Evolutionary conservation across 2,888 invertebrate species (phyloP).

Genomic region (Hypselothyrea guttata): DNA sequence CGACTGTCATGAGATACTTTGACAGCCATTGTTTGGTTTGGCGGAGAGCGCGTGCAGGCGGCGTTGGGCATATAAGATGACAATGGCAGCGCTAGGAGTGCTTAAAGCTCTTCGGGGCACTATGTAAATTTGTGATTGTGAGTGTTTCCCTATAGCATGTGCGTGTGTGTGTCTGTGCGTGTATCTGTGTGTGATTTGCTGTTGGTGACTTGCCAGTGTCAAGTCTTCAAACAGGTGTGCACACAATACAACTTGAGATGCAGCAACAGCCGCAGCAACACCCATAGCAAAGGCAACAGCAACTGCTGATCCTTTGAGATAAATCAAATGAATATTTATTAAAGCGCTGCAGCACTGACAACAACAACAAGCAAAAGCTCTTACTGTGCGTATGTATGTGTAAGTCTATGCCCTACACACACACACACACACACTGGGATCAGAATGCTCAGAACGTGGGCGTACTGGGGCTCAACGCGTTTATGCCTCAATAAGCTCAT

Average conservation of each 20-base stretch:
- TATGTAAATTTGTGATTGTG: slow-evolving; percentile 64
- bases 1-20: slow-evolving; percentile 72
- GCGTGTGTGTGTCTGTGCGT: slow-evolving; percentile 5
- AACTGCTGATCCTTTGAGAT: slow-evolving; percentile 18
- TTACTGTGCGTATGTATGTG: slow-evolving; percentile 1
- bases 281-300: too few species aligned
- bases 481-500: slow-evolving; percentile 80
- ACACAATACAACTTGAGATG: slow-evolving; percentile 50
- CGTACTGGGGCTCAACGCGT: slow-evolving; percentile 67
- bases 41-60: not conserved
- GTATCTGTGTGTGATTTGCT: slow-evolving; percentile 40
- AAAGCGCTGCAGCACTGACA: slow-evolving; percentile 46
- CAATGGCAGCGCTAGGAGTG: slow-evolving; percentile 39
- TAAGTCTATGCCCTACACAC: not conserved
- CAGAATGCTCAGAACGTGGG: slow-evolving; percentile 54
- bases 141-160: slow-evolving; percentile 47
- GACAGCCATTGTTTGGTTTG: slow-evolving; percentile 67
- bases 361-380: slow-evolving; percentile 1
- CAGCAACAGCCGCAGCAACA: slow-evolving; percentile 21
- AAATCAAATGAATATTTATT: slow-evolving; percentile 71
- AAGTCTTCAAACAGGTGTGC: slow-evolving; percentile 67
- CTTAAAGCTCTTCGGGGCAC: slow-evolving; percentile 25
- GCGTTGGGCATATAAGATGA: slow-evolving; percentile 31
- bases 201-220: slow-evolving; percentile 43
- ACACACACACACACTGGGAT: slow-evolving; percentile 25